Conservation (phyloP, 1,140 invertebrate species). For the Mylabris phalerata region DNA sequence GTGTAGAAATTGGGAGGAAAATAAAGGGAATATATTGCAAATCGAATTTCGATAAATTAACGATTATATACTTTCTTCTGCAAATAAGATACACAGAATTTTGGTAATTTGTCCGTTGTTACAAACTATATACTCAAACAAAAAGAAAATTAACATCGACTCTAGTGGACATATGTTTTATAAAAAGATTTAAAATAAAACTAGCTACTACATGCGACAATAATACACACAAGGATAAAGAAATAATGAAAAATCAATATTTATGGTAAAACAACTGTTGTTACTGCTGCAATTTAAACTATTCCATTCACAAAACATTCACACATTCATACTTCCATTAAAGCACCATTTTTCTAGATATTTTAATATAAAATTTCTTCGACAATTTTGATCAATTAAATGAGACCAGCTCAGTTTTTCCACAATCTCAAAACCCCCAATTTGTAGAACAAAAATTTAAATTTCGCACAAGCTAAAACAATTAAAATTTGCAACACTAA, state of each 20-base stretch:
- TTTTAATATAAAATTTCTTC: not conserved
- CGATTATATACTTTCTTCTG: constrained; percentile 29
- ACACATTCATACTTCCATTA: not conserved
- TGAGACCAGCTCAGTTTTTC: no score
- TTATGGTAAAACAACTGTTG: constrained; percentile 8
- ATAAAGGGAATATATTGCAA: not conserved
- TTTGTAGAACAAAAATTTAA: not conserved
- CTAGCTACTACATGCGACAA: not conserved
- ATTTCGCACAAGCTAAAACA: no score
- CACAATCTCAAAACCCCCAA: not conserved
- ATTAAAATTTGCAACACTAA: constrained; percentile 30
- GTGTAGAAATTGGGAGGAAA: not conserved
- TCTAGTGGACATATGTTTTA: no score
- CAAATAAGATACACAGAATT: constrained; percentile 30
- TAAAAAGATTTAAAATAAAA: not conserved
- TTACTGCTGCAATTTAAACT: constrained; percentile 13
- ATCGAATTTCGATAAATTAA: constrained; percentile 22
- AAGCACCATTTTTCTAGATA: constrained; percentile 4
- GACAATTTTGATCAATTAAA: not conserved
- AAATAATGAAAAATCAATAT: not conserved
- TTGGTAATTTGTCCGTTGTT: constrained; percentile 27
- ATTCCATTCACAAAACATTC: not conserved
- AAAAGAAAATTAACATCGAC: constrained; percentile 17
- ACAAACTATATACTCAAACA: constrained; percentile 29
- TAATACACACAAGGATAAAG: not conserved